Evolutionary conservation across 2,113 vertebrate genomes (phyloP).

Genomic region (Argyrosomus japonicus): DNA sequence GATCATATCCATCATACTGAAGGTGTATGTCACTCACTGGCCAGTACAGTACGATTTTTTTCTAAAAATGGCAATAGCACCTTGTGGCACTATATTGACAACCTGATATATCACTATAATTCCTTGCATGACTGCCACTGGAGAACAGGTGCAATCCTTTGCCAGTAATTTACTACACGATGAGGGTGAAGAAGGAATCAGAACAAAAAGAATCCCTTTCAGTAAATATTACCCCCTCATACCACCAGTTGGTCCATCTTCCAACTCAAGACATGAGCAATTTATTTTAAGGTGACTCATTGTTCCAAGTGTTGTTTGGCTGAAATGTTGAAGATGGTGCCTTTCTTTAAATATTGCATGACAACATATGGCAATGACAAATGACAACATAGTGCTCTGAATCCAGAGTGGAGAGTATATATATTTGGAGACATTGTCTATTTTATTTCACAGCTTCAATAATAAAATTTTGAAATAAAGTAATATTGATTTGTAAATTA

Average conservation of each 20-base stretch:
- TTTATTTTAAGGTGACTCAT: background rate
- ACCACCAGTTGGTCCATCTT: background rate
- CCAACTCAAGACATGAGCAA: background rate
- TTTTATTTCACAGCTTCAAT: background rate
- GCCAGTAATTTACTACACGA: background rate
- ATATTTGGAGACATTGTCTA: background rate
- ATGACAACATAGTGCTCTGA: background rate
- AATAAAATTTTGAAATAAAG: background rate
- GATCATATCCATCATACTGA: background rate
- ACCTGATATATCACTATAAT: conserved; percentile 7
- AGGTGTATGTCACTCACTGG: background rate
- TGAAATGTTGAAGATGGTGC: background rate
- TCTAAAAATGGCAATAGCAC: background rate
- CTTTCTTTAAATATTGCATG: background rate
- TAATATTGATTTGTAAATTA: background rate
- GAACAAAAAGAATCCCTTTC: background rate
- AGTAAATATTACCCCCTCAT: background rate
- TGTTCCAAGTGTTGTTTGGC: background rate
- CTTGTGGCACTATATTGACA: conserved; percentile 5
- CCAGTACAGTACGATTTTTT: background rate
- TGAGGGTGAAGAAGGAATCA: background rate
- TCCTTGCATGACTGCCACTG: conserved; percentile 3
- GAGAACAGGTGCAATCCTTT: background rate
- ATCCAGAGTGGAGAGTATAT: too few relatives aligned
- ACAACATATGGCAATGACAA: too few relatives aligned